phyloP scores from a whole-genome alignment of 2,797 vertebrate species.

The Nyctibius grandis region DNA sequence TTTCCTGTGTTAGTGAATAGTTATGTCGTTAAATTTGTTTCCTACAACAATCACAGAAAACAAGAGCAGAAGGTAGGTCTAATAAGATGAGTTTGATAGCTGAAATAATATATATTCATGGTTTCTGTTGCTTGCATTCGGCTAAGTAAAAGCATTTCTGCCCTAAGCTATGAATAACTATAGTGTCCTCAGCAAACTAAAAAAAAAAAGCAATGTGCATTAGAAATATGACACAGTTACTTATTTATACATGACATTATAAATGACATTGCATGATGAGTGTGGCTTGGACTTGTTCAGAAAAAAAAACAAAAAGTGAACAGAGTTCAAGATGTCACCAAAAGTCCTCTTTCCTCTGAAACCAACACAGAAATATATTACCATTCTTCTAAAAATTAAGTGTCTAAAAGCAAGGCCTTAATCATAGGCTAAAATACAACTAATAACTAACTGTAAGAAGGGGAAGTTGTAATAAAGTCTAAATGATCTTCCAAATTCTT shows the following conservation, averaged over 20 bases:
- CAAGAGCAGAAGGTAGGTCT: neutral
- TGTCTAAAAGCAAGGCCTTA: neutral
- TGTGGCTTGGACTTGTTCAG: neutral
- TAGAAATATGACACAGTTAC: neutral
- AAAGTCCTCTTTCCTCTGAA: neutral
- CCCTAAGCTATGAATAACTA: neutral
- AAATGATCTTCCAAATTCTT: neutral
- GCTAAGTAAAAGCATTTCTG: neutral
- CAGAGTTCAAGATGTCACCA: neutral
- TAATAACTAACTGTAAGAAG: neutral
- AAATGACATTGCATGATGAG: neutral
- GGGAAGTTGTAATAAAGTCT: neutral
- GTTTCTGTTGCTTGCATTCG: neutral
- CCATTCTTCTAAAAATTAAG: neutral
- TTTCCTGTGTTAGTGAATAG: neutral
- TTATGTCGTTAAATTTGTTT: neutral
- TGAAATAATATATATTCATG: neutral
- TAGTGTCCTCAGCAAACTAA: neutral
- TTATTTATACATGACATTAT: neutral
- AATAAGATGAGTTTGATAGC: neutral
- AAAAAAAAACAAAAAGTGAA: neutral
- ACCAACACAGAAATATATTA: neutral
- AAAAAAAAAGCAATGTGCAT: neutral
- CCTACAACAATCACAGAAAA: neutral
- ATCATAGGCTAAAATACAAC: neutral